Percentiles rank a stretch among this genome's conserved stretches.
phyloP scores from a whole-genome alignment of 2,113 vertebrate genomes.

The Dicentrarchus labrax region DNA sequence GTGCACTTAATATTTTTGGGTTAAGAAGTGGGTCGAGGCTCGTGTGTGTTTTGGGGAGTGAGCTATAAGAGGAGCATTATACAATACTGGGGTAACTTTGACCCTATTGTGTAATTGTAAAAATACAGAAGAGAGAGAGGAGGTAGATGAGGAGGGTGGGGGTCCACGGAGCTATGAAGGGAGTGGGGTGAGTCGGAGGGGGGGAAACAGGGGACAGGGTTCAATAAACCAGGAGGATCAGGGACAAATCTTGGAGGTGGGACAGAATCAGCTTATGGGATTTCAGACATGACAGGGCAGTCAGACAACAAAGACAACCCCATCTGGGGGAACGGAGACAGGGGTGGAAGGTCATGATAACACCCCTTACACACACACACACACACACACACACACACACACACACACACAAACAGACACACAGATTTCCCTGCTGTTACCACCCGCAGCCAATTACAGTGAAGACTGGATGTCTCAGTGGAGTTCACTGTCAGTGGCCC shows the following conservation, averaged over 20 bases:
- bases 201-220: not conserved
- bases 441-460: conserved; percentile 55
- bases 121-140: conserved; percentile 7
- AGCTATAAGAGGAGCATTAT: conserved; percentile 23
- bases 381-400: conserved; percentile 40
- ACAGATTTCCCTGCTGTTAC: conserved; percentile 55
- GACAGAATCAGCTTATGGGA: conserved; percentile 42
- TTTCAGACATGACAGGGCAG: conserved; percentile 50
- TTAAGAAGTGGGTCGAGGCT: conserved; percentile 48
- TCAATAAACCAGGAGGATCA: not conserved
- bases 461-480: conserved; percentile 49
- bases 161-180: not conserved
- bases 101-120: conserved; percentile 31
- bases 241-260: conserved; percentile 23
- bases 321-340: conserved; percentile 63
- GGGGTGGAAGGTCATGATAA: conserved; percentile 68
- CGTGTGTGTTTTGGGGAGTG: conserved; percentile 17
- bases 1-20: conserved; percentile 31
- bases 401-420: conserved; percentile 38
- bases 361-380: conserved; percentile 22
- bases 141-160: conserved; percentile 12
- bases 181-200: not conserved
- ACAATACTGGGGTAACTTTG: conserved; percentile 32
- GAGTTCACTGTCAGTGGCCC: conserved; percentile 19
- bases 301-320: conserved; percentile 71